Base-by-base conservation (phyloP, 2,797 vertebrate genomes). In the Melanotaenia nigrans region DNA sequence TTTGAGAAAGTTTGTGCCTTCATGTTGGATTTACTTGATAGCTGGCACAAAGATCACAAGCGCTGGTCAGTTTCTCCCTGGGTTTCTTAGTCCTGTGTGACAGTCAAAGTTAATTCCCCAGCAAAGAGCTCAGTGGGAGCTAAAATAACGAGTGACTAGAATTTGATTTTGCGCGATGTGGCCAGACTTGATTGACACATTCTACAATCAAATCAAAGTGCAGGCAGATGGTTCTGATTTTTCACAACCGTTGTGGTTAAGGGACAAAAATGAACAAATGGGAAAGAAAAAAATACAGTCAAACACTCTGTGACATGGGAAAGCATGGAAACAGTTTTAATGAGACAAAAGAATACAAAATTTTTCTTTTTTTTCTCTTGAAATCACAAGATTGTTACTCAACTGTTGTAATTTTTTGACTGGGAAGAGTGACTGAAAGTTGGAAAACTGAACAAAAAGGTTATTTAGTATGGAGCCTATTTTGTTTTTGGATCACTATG, bases 161-260 rank as follows among this genome's bases (percentile, higher is more conserved):
- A 88, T 90, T 81, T 59, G 88, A 90, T 90, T 92, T 90, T 89
- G 79, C 30, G n/a, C 85, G 90, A 88, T 69, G 76, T 85, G 77
- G 78, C 71, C 78, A 1, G 18, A 65, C 83, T 81, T 93, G 91
- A 94, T 92, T 92, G 92, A 90, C 93, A 90, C 78, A 67, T 92
- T 91, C 82, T 84, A 73, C 84, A 81, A 93, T 93, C 89, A 92
- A 90, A 92, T 93, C 89, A 92, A 92, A 93, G 92, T 91, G 89
- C 85, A 87, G 90, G 91, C 92, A 93, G 90, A 89, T 93, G 92
- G 89, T 73, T 80, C 73, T 90, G 85, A 92, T 93, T 92, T 91
- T 71, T 72, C 84, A 78, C 90, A 89, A 91, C 89, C 89, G 88
- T 84, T 92, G 89, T 77, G 89, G 90, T 91, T 92, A 81, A 79